These are phyloP conservation scores for Parazoanthus darwini DNA, from an alignment of 92 coral and sea anemone species.

Conservation along the genomic window DNA sequence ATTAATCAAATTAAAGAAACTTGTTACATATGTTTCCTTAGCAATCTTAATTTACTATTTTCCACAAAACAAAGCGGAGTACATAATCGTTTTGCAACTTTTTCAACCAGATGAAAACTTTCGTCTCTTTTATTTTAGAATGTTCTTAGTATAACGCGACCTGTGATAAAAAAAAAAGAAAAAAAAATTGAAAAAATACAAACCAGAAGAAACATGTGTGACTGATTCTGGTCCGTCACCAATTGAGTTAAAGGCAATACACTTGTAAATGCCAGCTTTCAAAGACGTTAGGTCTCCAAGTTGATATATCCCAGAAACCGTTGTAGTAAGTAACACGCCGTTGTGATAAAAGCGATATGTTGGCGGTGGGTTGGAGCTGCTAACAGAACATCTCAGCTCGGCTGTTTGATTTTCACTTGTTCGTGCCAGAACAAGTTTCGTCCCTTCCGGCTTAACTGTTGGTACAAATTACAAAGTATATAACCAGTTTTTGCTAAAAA, in stretches of 20 bases:
- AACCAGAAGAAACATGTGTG: neutral
- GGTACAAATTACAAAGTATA: neutral
- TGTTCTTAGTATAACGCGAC: no score
- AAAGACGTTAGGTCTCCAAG: neutral
- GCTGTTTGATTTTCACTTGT: slow-evolving; percentile 12
- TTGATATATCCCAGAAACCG: neutral
- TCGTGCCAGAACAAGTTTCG: neutral
- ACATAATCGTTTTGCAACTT: no score
- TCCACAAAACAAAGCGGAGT: no score
- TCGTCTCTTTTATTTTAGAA: no score
- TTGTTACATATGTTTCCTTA: no score
- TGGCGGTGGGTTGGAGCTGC: slow-evolving; percentile 25
- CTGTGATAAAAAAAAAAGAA: neutral
- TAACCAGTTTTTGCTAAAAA: no score
- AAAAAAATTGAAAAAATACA: neutral
- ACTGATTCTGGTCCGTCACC: slow-evolving; percentile 25
- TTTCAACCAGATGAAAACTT: no score
- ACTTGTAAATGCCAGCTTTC: slow-evolving; percentile 3
- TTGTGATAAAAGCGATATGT: slow-evolving; percentile 30
- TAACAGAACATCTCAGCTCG: slow-evolving; percentile 15
- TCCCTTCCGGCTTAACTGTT: slow-evolving; percentile 29
- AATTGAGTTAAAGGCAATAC: slow-evolving; percentile 20
- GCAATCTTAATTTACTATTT: no score
- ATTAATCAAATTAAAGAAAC: no score
- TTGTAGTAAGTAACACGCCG: slow-evolving; percentile 2